Conservation (phyloP, 2,113 vertebrate genomes). For the Uropsilus gracilis region DNA sequence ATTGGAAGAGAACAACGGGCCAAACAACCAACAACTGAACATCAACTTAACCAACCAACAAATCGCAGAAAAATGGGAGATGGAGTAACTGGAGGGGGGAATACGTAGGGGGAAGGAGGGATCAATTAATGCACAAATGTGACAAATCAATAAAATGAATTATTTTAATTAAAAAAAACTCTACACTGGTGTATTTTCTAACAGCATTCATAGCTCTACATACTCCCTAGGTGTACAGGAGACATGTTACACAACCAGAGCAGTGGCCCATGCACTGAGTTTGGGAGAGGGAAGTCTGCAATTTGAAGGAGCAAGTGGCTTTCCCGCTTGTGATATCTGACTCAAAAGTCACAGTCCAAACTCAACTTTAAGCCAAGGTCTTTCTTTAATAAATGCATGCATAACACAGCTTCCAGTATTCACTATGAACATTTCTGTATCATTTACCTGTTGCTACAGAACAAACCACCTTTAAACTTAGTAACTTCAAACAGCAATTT, state of each 20-base stretch:
- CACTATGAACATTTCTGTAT: background rate
- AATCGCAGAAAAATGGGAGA: no score
- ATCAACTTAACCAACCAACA: no score
- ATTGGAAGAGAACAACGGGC: no score
- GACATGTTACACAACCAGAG: background rate
- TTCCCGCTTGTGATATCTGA: background rate
- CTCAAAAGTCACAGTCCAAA: slow-evolving; percentile 19
- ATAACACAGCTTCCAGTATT: background rate
- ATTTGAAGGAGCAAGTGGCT: background rate
- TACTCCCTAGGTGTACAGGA: background rate
- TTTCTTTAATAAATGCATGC: slow-evolving; percentile 10
- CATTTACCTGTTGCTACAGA: background rate
- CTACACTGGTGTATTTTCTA: background rate
- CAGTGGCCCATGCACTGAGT: background rate
- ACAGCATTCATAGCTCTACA: background rate
- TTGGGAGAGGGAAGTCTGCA: background rate
- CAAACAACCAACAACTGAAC: no score
- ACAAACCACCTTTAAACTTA: background rate
- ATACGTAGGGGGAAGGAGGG: no score
- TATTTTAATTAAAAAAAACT: no score
- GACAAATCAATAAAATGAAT: no score
- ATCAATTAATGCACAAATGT: no score
- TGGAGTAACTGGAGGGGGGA: no score
- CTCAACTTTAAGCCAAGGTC: background rate
- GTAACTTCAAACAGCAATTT: background rate